Percentiles rank a stretch among this genome's conserved stretches.
Evolutionary conservation across 2,113 vertebrate species (phyloP).

Genomic region (Gambusia affinis): DNA sequence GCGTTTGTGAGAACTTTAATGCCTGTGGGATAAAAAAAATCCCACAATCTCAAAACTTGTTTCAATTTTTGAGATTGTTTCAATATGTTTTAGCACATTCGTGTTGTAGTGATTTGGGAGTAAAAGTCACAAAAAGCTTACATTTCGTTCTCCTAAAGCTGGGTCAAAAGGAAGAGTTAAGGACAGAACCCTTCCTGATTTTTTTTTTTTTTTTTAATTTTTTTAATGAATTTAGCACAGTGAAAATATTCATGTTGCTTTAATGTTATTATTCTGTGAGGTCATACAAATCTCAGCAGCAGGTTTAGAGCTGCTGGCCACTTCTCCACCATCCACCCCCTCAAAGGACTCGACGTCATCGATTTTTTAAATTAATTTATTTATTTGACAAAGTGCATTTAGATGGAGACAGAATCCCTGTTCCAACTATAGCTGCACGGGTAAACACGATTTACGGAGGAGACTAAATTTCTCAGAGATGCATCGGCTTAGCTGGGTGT

Average conservation of each 20-base stretch:
- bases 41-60: too few relatives aligned
- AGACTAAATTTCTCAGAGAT: conserved; percentile 5
- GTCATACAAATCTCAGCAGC: conserved; percentile 10
- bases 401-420: neutral
- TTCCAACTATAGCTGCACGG: neutral
- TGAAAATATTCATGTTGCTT: neutral
- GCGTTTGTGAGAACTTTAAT: conserved; percentile 9
- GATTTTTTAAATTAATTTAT: too few relatives aligned
- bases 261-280: neutral
- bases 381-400: neutral
- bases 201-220: too few relatives aligned
- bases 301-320: neutral
- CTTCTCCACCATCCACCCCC: neutral
- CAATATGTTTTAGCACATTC: neutral
- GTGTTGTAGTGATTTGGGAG: conserved; percentile 9
- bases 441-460: neutral
- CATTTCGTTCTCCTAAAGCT: neutral
- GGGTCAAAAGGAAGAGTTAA: neutral
- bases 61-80: conserved; percentile 6
- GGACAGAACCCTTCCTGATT: neutral
- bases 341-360: neutral
- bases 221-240: neutral
- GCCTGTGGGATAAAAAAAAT: neutral
- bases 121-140: neutral
- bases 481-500: neutral